Evolutionary conservation across 2,888 invertebrate genomes (phyloP), one percentile per base, ranked within the genome.

Genomic region (Mantis religiosa): DNA sequence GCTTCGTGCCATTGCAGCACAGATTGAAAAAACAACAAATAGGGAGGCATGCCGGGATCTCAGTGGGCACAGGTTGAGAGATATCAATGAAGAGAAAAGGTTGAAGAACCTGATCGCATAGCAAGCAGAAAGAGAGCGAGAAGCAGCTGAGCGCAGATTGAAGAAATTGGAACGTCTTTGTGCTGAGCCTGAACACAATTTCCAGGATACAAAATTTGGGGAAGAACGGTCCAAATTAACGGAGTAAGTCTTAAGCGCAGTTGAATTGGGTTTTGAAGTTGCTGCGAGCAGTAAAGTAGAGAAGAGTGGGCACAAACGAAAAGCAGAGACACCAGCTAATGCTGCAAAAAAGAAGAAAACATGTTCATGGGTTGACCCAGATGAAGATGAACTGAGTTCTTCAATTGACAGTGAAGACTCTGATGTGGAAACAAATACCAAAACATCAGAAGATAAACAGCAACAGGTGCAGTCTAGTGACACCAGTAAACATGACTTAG

Each of bases 21-120:
- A 99, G 94, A 99, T 99, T 90, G 99, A 99, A 92, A 99, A 99
- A 93, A 99, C 99, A 0, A 99, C 99, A 0, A 99, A 99, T 92
- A 94, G 97, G 71, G 99, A 99, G 93, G 99, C 99, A 0, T 99
- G 99, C 92, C 94, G 99, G 90, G 99, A 99, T 93, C 94, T 99
- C 41, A 99, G 98, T 92, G 99, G 99, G 0, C 95, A 99, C 83
- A 95, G 99, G 90, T 93, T 99, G 91, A 95, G 99, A 20, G 99
- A 99, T 92, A 98, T 99, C 7, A 99, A 99, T 92, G 99, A 99
- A 94, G 99, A 99, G 92, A 97, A 98, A 92, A 93, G 92, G 88
- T 94, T 99, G 1, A 96, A 98, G 91, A 97, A 97, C 89, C 99
- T 98, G 98, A 95, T 98, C 82, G 96, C 97, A 3, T 97, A 97